Base-by-base conservation (phyloP, 2,888 invertebrate species). In the Megalurothrips usitatus region DNA sequence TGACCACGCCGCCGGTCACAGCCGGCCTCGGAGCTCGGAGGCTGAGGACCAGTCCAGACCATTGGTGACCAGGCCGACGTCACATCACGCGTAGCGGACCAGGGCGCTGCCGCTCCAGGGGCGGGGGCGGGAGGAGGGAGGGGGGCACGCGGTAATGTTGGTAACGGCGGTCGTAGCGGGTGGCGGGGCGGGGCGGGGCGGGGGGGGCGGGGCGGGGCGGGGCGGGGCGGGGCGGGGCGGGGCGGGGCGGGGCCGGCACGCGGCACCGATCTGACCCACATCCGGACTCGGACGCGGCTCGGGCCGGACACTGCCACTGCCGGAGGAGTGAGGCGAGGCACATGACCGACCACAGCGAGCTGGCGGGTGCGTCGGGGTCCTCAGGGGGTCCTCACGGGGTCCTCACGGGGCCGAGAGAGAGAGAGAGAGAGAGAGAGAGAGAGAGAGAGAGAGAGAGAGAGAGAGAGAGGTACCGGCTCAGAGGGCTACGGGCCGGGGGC, bases 211-310 rank as follows among this genome's bases (percentile, higher is more conserved):
- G 49, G 49, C 49, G 49, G 49, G 49, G 49, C 49, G 49, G 49
- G 49, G 49, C 52, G 52, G 52, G 52, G 10, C 52, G 52, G 52
- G 52, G 52, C 52, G 52, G 58, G 58, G 58, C 10, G 14, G 58
- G 52, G 52, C 4, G 52, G 52, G 52, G 52, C 4, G 52, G 52
- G 52, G 58, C 11, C 68, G 68, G 68, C 26, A 26, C 23, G 26
- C 68, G 68, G 68, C 68, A 75, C 68, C 68, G 26, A 75, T 26
- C 68, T 75, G 68, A 75, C 68, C 68, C 12, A 75, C 68, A 75
- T 75, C 68, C 68, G 68, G 26, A 23, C 68, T 75, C 26, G 58
- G 58, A 58, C 58, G 14, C 52, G 11, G 52, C 52, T 6, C 14
- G 52, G 52, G 52, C 52, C 52, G 52, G 52, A 6, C 52, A 49